phyloP scores from a whole-genome alignment of 2,113 vertebrate genomes.

The Bucco capensis region DNA sequence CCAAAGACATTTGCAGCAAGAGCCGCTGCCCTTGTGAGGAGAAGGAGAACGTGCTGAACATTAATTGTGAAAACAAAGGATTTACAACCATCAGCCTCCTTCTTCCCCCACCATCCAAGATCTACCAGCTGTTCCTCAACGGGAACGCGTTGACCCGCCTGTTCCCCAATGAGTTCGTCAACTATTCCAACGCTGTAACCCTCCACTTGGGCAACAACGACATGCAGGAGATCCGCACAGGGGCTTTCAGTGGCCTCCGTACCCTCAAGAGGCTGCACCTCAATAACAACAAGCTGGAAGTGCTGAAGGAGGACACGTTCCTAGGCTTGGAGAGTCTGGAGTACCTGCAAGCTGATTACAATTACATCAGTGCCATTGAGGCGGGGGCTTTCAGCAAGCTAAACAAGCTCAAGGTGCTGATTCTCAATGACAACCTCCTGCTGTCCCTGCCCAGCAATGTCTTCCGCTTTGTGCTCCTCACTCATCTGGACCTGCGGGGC shows the following conservation, averaged over 20 bases:
- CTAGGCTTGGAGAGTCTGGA: conserved; percentile 92
- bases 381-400: conserved; percentile 92
- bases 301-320: conserved; percentile 91
- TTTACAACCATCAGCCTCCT: conserved; percentile 90
- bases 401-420: conserved; percentile 96
- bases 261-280: conserved; percentile 92
- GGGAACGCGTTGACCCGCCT: conserved; percentile 92
- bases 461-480: conserved; percentile 96
- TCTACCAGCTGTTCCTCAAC: conserved; percentile 95
- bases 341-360: conserved; percentile 97
- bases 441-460: conserved; percentile 92
- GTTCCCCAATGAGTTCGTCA: conserved; percentile 90
- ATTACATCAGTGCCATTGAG: conserved; percentile 96
- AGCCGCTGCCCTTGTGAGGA: conserved; percentile 93
- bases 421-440: conserved; percentile 97
- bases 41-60: conserved; percentile 91
- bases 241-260: conserved; percentile 90
- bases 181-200: conserved; percentile 92
- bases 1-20: conserved; percentile 98
- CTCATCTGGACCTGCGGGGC: conserved; percentile 94
- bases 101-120: conserved; percentile 89
- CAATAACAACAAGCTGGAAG: conserved; percentile 97
- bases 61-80: conserved; percentile 98
- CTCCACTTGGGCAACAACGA: conserved; percentile 97
- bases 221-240: conserved; percentile 89